A percentile compares a stretch with the other conserved stretches of the same genome.
These are phyloP conservation scores for Hirtodrosophila confusa DNA, from an alignment of 2,888 invertebrate genomes.

Conservation along the genomic window DNA sequence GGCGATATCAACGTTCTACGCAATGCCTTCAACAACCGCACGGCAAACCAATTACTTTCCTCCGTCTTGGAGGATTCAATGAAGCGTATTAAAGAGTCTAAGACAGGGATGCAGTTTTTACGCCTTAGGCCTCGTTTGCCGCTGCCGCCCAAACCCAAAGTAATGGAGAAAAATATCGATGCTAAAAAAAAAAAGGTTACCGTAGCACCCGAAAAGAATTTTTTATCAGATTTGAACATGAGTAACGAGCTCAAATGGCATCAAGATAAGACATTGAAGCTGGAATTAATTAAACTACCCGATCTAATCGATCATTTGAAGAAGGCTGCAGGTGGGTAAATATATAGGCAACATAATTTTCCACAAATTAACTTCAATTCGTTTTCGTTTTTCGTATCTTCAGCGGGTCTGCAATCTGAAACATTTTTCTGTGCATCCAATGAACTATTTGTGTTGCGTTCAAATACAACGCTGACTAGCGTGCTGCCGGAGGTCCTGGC, in stretches of 20 bases:
- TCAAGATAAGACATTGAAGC: conserved; percentile 16
- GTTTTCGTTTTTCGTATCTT: no score
- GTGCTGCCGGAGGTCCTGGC: conserved; percentile 85
- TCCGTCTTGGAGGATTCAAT: conserved; percentile 23
- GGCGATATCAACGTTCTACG: conserved; percentile 4
- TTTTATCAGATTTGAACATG: conserved; percentile 47
- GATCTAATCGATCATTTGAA: conserved; percentile 78
- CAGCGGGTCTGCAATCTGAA: conserved; percentile 87
- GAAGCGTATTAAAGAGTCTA: conserved; percentile 27
- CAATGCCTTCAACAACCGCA: not conserved
- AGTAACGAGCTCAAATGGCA: conserved; percentile 45
- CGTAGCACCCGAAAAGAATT: conserved; percentile 34
- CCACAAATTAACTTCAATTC: no score
- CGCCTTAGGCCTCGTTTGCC: conserved; percentile 7
- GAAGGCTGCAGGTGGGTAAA: conserved; percentile 63
- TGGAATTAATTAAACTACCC: conserved; percentile 32
- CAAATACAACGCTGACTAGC: conserved; percentile 84
- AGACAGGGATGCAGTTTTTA: not conserved
- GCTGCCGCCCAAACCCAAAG: not conserved
- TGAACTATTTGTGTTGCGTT: conserved; percentile 84
- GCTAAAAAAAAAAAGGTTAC: not conserved
- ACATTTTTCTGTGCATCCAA: conserved; percentile 85
- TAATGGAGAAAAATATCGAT: not conserved
- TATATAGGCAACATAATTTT: no score
- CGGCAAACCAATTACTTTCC: not conserved